Base-by-base conservation (phyloP, 2,888 invertebrate species). In the Apamea crenata region DNA sequence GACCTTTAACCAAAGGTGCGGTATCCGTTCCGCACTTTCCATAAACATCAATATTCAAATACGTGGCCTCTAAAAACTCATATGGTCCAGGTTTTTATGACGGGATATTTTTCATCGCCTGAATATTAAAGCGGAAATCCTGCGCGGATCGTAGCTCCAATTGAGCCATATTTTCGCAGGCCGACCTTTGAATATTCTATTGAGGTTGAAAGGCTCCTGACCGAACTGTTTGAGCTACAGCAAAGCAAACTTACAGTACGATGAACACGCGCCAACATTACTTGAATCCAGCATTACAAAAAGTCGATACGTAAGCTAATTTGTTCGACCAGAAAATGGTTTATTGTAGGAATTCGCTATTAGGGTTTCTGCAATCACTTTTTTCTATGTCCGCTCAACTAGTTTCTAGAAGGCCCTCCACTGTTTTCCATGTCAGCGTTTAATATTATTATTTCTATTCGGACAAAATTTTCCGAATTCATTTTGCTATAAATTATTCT, bases 11-110 rank as follows among this genome's bases (percentile, higher is more conserved):
- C 68, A 77, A 75, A 82, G 80, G 81, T 80, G 63, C 59, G 71
- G 66, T 74, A 79, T 82, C 75, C 87, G 82, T 82, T 81, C 85
- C 81, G 86, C 88, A 92, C 91, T 94, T 94, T 94, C 93, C 94
- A 96, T 95, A 95, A 95, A 95, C 94, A 95, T 96, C 94, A 95
- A 96, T 96, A 96, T 96, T 95, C 94, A 95, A 95, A 95, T 94
- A 92, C 93, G 93, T 87, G 90, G 91, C 92, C 91, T 93, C 94
- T 94, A 93, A 95, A 94, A 95, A 94, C 95, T 95, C 95, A 94
- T 95, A 95, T 93, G 94, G 93, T 93, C 94, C 94, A 93, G 92
- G 93, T 94, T 96, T 95, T 96, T 95, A 95, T 95, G 93, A 93
- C 92, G 91, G 94, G 93, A 89, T 95, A 95, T 95, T 95, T 96